Percentiles rank a stretch among this genome's conserved stretches.
These are phyloP conservation scores for Camponotus fellah DNA, from an alignment of 2,888 invertebrate species.

Conservation along the genomic window DNA sequence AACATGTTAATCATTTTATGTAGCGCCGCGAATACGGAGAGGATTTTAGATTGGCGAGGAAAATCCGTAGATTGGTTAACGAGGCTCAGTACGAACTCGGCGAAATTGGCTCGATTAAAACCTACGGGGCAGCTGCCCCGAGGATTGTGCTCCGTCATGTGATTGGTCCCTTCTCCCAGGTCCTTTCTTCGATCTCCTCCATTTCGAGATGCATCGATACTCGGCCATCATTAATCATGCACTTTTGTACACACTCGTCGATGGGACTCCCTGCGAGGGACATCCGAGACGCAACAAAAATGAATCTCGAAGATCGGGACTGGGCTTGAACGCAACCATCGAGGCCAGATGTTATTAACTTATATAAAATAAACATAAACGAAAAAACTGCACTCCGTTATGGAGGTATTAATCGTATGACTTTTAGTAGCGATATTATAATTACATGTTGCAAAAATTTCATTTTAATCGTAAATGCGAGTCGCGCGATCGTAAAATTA, in stretches of 20 bases:
- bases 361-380: conserved; percentile 54
- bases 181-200: conserved; percentile 78
- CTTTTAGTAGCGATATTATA: conserved; percentile 45
- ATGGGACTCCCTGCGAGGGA: conserved; percentile 73
- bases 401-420: conserved; percentile 47
- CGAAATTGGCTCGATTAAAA: conserved; percentile 82
- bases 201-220: conserved; percentile 81
- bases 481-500: conserved; percentile 20
- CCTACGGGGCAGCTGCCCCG: conserved; percentile 76
- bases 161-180: conserved; percentile 77
- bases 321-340: conserved; percentile 57
- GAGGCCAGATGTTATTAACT: conserved; percentile 66
- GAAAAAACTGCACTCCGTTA: conserved; percentile 16
- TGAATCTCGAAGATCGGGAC: conserved; percentile 60
- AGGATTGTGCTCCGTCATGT: conserved; percentile 80
- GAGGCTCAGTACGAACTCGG: conserved; percentile 76
- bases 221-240: conserved; percentile 81
- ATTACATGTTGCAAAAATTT: conserved; percentile 37
- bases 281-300: conserved; percentile 67
- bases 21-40: conserved; percentile 40
- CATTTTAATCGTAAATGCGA: conserved; percentile 4
- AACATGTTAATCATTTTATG: conserved; percentile 53
- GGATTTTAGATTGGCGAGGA: conserved; percentile 79
- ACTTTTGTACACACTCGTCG: conserved; percentile 77
- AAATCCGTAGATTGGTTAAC: conserved; percentile 83